Base-by-base conservation (phyloP, 2,888 invertebrate species). In the Asteroscopus sphinx region DNA sequence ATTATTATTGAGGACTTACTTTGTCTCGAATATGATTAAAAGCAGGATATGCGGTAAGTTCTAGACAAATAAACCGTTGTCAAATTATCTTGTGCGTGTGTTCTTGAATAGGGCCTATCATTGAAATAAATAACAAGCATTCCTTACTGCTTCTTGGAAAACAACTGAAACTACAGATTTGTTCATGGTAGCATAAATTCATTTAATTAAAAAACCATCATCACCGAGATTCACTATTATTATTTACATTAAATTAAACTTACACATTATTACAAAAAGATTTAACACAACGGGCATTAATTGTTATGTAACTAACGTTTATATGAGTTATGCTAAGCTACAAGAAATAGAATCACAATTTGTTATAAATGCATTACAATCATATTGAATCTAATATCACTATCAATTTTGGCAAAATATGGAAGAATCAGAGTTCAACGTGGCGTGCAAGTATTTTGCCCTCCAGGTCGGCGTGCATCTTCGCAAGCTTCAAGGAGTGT, bases 401-500 rank as follows among this genome's bases (percentile, higher is more conserved):
- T 7, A 33, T 47, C 16, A 32, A 41, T 46, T 67, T 70, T 66
- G 65, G 62, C 54, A 44, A 53, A 36, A 7, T 47, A 1, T 21
- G n/a, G 25, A 17, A 37, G 28, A 17, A 36, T 95, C 95, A 98
- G 56, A 98, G 91, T 89, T 98, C 98, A 0, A 95, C 88, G 86
- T 98, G 98, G 71, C 96, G 96, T 73, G 95, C 95, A 82, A 97
- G 95, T 71, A 98, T 98, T 81, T 95, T 96, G 47, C 95, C 93
- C 87, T 98, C 98, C 12, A 98, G 88, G 75, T 97, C 96, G 9
- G 95, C 92, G 89, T 98, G 98, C 63, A 98, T 89, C 91, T 98
- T 98, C 80, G 98, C 97, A 0, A 98, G 97, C 86, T 97, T 98
- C 66, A 97, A 95, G 3, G 96, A 95, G 86, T 98, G 97, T 77